Base-by-base conservation (phyloP, 2,797 vertebrate species). In the Zalophus californianus region DNA sequence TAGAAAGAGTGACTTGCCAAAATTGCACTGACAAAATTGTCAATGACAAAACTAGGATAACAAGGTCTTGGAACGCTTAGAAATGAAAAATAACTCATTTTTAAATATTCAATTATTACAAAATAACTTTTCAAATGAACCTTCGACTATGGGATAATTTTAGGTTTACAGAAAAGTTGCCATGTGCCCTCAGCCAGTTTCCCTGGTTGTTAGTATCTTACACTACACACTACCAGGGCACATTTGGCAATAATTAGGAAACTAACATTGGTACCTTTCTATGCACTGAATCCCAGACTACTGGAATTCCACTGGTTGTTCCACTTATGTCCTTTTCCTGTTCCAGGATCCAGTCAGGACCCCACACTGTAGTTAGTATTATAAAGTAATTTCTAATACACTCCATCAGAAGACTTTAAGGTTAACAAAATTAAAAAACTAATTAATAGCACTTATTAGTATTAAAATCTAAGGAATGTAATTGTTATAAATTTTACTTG, bases 91-190 rank as follows among this genome's bases (percentile, higher is more conserved):
- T 27, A n/a, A 73, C 82, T 64, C 3, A 83, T 58, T 79, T n/a
- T 20, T 15, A 66, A 62, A 73, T 68, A 86, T 79, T 60, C 15
- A 72, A 72, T 44, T 84, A 41, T 16, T 29, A 38, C 58, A 94
- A 75, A 82, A 62, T 83, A 64, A 77, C 38, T 94, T 84, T 94
- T 75, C n/a, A 89, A 73, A 64, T 35, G 54, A 77, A 32, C 21
- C 56, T 89, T n/a, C 48, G 16, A 50, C 27, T 38, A 16, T 14
- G 27, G 18, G 15, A 48, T 66, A 58, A 82, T 48, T 73, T 73
- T 38, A 82, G 29, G 20, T 73, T 64, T 75, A 73, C 21, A 86
- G 58, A 35, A 52, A 79, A 54, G 44, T 54, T 78, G 7, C 73
- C 27, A 44, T 2, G 3, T 14, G 23, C 5, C 41, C 14, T 79